phyloP scores from a whole-genome alignment of 2,797 vertebrate species.

The Enteromius radiatus region DNA sequence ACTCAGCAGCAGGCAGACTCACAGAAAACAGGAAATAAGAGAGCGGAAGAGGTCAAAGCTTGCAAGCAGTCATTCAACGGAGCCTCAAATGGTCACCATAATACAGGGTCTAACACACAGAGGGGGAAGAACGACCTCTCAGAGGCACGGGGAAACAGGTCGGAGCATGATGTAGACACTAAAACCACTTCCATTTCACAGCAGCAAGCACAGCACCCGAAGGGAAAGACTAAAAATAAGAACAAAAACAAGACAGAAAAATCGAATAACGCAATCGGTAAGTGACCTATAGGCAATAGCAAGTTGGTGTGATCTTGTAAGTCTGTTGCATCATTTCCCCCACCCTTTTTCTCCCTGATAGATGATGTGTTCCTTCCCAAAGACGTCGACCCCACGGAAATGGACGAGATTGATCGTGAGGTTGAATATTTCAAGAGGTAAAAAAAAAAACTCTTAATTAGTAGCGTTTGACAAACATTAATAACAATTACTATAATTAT shows the following conservation, averaged over 20 bases:
- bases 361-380: conserved; percentile 99
- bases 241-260: conserved; percentile 94
- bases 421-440: conserved; percentile 99
- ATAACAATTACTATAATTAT: too few species aligned
- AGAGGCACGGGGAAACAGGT: conserved; percentile 68
- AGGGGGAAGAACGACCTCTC: conserved; percentile 69
- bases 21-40: conserved; percentile 73
- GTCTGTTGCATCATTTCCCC: not conserved
- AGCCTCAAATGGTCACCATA: conserved; percentile 62
- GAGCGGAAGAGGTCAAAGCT: conserved; percentile 71
- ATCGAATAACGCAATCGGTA: conserved; percentile 86
- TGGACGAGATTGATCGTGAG: conserved; percentile 98
- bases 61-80: conserved; percentile 70
- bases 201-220: conserved; percentile 85
- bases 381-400: conserved; percentile 92
- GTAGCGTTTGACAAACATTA: not conserved
- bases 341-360: conserved; percentile 65
- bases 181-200: conserved; percentile 73
- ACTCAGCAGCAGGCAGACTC: conserved; percentile 67
- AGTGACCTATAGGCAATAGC: conserved; percentile 6
- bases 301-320: not conserved
- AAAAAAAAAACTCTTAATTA: not conserved
- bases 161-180: conserved; percentile 74
- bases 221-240: conserved; percentile 88
- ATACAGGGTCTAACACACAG: conserved; percentile 63